Conservation (phyloP, 64 coral and sea anemone species). For the Montipora efflorescens region DNA sequence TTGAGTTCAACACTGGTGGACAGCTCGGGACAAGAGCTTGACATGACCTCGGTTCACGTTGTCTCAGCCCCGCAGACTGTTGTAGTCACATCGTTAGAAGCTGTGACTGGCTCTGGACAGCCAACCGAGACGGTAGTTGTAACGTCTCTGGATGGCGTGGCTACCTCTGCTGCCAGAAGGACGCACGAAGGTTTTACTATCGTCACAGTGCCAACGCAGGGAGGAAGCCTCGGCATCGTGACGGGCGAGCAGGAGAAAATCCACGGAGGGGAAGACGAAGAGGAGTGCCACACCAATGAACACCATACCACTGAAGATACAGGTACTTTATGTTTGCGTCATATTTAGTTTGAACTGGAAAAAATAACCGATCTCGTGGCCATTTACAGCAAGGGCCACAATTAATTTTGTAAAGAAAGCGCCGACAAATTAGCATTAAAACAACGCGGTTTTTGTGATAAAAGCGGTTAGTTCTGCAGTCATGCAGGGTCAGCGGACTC, state of each 20-base stretch:
- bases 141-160: conserved; percentile 54
- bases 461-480: too few relatives aligned
- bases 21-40: conserved; percentile 69
- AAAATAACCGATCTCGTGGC: too few relatives aligned
- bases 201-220: conserved; percentile 61
- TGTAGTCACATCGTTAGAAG: conserved; percentile 91
- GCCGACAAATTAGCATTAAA: too few relatives aligned
- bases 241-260: conserved; percentile 64
- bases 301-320: conserved; percentile 30
- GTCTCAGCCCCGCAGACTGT: conserved; percentile 88
- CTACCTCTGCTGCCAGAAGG: conserved; percentile 49
- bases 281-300: conserved; percentile 21
- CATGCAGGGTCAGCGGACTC: too few relatives aligned
- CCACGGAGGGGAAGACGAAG: conserved; percentile 41
- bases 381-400: too few relatives aligned
- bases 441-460: too few relatives aligned
- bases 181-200: conserved; percentile 63
- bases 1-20: conserved; percentile 73
- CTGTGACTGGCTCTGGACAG: conserved; percentile 64
- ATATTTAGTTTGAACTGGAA: too few relatives aligned
- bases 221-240: conserved; percentile 42
- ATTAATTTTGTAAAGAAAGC: too few relatives aligned
- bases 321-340: not conserved
- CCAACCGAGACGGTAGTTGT: conserved; percentile 57
- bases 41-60: conserved; percentile 56